Percentiles rank a stretch among this genome's conserved stretches.
Conservation (phyloP, 64 coral and sea anemone genomes). For the Pocillopora verrucosa region DNA sequence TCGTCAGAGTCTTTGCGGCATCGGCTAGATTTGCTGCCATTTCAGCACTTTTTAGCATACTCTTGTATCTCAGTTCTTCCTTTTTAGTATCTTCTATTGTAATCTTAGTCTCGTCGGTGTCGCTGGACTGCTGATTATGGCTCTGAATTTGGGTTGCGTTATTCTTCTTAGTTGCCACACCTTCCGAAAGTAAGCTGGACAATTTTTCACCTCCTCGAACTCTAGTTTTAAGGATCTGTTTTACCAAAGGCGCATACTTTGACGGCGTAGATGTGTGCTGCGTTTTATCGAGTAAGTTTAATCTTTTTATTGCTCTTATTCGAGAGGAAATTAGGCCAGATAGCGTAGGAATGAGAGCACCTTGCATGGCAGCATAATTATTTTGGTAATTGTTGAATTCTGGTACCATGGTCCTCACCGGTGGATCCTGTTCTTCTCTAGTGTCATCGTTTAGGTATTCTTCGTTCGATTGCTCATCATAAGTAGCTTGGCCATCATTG, state of each 20-base stretch:
- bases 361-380: background rate
- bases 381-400: background rate
- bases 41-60: background rate
- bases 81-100: background rate
- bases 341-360: background rate
- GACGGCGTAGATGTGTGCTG: background rate
- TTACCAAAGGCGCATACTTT: background rate
- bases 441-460: background rate
- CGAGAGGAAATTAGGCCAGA: background rate
- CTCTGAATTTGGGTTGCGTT: background rate
- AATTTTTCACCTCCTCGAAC: background rate
- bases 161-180: background rate
- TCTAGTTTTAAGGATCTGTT: background rate
- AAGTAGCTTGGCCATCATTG: background rate
- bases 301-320: conserved; percentile 6
- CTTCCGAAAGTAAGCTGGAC: background rate
- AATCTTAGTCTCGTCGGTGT: background rate
- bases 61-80: conserved; percentile 2
- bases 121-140: background rate
- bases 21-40: conserved; percentile 26
- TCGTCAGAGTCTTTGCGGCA: conserved; percentile 12
- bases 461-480: background rate
- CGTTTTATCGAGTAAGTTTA: background rate
- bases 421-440: background rate
- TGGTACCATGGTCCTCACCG: background rate